Evolutionary conservation across 1,140 invertebrate species (phyloP).

Genomic region (Drosophila yakuba): DNA sequence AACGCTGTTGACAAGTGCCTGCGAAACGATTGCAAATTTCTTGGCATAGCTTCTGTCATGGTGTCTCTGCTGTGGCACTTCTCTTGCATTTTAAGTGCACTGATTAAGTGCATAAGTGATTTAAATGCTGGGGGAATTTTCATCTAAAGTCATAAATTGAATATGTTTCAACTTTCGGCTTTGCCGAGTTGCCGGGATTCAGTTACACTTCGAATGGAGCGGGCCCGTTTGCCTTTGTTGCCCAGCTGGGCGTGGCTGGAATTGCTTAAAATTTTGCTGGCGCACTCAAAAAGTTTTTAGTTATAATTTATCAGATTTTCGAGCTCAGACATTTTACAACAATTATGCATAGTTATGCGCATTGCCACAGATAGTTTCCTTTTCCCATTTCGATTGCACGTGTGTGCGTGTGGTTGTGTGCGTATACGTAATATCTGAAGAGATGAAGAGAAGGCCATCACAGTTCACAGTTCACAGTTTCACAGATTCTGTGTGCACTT

Average conservation of each 20-base stretch:
- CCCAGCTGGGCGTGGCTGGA: constrained; percentile 35
- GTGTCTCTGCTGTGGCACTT: constrained; percentile 44
- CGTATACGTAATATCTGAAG: constrained; percentile 45
- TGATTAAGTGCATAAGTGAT: constrained; percentile 72
- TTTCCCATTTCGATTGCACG: constrained; percentile 19
- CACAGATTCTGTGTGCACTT: constrained; percentile 26
- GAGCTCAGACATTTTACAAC: constrained; percentile 63
- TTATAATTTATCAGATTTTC: constrained; percentile 76
- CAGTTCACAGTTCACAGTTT: constrained; percentile 26
- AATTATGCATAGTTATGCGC: constrained; percentile 68
- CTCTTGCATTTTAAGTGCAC: constrained; percentile 63
- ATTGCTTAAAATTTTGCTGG: constrained; percentile 60
- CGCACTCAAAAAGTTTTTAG: constrained; percentile 55
- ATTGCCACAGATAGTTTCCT: constrained; percentile 57
- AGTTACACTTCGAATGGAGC: constrained; percentile 12
- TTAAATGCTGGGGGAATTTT: constrained; percentile 62
- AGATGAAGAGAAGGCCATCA: constrained; percentile 29
- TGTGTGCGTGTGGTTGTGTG: constrained; percentile 11
- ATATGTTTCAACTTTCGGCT: constrained; percentile 67
- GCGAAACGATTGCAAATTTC: constrained; percentile 33
- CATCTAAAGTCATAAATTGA: constrained; percentile 69
- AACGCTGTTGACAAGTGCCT: constrained; percentile 23
- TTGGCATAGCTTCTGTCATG: constrained; percentile 39
- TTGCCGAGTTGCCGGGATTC: constrained; percentile 25
- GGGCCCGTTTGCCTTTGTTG: constrained; percentile 9